phyloP scores from a whole-genome alignment of 2,888 invertebrate genomes.

The Sympetrum striolatum region DNA sequence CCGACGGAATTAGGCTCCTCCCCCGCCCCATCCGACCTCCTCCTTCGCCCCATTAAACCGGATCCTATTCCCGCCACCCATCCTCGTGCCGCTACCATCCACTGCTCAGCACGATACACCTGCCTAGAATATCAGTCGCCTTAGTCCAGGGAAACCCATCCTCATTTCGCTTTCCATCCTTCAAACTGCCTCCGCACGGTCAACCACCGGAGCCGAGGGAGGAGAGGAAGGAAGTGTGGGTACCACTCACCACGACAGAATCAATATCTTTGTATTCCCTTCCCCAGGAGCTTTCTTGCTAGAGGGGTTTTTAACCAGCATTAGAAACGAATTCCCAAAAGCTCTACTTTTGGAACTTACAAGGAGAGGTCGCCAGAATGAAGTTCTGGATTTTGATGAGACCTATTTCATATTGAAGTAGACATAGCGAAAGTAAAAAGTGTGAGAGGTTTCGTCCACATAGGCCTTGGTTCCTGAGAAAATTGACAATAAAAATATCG shows the following conservation, averaged over 20 bases:
- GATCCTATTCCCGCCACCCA: not conserved
- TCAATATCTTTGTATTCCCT: not conserved
- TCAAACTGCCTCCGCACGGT: not conserved
- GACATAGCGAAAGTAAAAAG: no score
- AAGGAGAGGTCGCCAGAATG: no score
- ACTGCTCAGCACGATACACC: not conserved
- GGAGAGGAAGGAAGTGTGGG: not conserved
- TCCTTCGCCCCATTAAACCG: not conserved
- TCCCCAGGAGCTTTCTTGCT: not conserved
- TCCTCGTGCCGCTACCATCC: not conserved
- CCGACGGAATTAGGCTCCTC: not conserved
- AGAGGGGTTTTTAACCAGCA: not conserved
- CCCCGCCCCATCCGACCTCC: not conserved
- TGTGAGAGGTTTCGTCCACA: no score
- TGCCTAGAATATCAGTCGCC: not conserved
- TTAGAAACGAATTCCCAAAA: no score
- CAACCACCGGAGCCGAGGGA: not conserved
- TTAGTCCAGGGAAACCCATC: not conserved
- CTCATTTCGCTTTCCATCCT: not conserved
- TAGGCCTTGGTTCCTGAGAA: no score
- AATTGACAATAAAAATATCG: no score
- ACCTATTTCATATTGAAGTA: no score
- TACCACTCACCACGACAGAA: not conserved
- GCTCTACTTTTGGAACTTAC: no score
- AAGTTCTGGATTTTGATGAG: no score